Evolutionary conservation across 2,113 vertebrate species (phyloP).

Genomic region (Chitala chitala): DNA sequence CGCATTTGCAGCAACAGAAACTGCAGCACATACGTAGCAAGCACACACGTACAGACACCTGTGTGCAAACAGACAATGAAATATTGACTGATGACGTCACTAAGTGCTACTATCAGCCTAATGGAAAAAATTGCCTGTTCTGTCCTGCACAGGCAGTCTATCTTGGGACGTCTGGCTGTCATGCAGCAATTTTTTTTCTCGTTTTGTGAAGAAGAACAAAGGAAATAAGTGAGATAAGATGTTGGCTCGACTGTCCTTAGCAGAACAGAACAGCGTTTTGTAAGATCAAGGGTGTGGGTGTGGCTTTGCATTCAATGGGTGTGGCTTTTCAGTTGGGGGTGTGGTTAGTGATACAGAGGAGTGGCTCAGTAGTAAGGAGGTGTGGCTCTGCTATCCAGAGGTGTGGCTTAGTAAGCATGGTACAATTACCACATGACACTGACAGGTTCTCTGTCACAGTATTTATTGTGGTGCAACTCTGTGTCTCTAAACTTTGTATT

Average conservation of each 20-base stretch:
- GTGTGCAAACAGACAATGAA: not conserved
- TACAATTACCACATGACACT: no score
- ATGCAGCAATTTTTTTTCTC: not conserved
- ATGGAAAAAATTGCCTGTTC: not conserved
- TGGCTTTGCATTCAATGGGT: not conserved
- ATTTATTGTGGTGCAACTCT: no score
- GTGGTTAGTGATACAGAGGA: no score
- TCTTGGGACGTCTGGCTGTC: conserved; percentile 17
- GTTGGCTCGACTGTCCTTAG: not conserved
- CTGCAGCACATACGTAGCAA: not conserved
- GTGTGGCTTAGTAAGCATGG: not conserved
- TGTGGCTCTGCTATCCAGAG: no score
- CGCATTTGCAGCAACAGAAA: no score
- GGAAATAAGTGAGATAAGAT: not conserved
- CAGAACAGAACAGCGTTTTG: not conserved
- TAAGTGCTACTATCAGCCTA: not conserved
- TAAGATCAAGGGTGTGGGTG: not conserved
- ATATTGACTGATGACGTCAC: not conserved
- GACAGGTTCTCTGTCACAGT: no score
- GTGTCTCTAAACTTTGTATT: no score
- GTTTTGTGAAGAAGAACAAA: not conserved
- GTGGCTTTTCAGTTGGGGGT: not conserved
- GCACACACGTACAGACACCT: not conserved
- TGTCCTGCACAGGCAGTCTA: conserved; percentile 1
- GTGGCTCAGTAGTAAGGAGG: no score